Evolutionary conservation across 2,113 vertebrate genomes (phyloP).

Genomic region (Stegostoma tigrinum): DNA sequence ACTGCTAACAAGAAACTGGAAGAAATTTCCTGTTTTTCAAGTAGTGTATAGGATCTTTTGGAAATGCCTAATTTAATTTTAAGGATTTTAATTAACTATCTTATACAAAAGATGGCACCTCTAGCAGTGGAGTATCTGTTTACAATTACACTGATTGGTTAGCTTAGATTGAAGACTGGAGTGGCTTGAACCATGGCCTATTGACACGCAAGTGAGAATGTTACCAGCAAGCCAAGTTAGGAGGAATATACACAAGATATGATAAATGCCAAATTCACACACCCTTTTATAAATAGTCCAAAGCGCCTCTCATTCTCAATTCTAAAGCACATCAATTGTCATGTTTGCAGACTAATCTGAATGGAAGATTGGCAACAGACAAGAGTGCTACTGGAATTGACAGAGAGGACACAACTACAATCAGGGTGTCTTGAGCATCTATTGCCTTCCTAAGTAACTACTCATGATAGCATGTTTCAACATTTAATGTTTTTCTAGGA

Average conservation of each 20-base stretch:
- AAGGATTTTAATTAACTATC: not conserved
- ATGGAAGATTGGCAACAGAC: not conserved
- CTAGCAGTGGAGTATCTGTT: not conserved
- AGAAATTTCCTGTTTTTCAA: not conserved
- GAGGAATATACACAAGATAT: not conserved
- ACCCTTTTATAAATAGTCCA: not conserved
- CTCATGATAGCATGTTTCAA: not conserved
- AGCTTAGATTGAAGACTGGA: not conserved
- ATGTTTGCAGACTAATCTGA: not conserved
- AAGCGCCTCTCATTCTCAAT: not conserved
- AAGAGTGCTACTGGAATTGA: not conserved
- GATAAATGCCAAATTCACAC: not conserved
- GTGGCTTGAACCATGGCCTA: not conserved
- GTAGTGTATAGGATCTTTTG: not conserved
- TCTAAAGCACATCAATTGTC: not conserved
- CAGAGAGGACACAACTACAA: not conserved
- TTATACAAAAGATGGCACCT: not conserved
- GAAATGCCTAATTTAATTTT: not conserved
- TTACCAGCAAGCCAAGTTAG: not conserved
- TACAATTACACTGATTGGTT: not conserved
- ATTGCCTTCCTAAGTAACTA: not conserved
- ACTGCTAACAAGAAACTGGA: not conserved
- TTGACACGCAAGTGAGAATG: not conserved
- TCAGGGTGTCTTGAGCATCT: not conserved
- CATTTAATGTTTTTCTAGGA: not conserved